Percentiles rank a stretch among this genome's conserved stretches.
These are phyloP conservation scores for Zygothrica quintamaculata DNA, from an alignment of 2,888 invertebrate genomes.

Conservation along the genomic window DNA sequence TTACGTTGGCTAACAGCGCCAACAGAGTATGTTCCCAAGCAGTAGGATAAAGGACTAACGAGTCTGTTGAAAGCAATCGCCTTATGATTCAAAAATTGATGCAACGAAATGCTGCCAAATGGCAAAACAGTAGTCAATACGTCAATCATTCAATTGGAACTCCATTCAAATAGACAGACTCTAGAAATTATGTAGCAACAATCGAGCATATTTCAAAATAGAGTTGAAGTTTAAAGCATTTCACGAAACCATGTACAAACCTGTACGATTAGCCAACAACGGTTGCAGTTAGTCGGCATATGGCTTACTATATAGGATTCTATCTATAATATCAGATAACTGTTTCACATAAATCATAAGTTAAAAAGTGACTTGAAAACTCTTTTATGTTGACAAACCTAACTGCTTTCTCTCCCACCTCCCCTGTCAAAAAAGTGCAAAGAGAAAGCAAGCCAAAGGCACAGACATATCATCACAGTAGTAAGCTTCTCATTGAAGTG, in stretches of 20 bases:
- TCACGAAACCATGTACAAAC: too few species aligned
- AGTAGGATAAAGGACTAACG: too few species aligned
- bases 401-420: too few species aligned
- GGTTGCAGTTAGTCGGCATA: too few species aligned
- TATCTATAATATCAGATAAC: neutral
- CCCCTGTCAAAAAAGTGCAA: too few species aligned
- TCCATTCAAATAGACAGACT: too few species aligned
- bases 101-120: neutral
- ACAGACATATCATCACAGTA: slow-evolving; percentile 48
- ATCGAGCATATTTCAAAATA: too few species aligned
- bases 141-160: slow-evolving; percentile 1
- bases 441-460: slow-evolving; percentile 43
- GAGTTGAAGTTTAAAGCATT: neutral
- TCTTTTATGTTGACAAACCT: too few species aligned
- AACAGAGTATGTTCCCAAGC: neutral
- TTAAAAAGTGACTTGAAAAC: too few species aligned
- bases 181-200: too few species aligned
- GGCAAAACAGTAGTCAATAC: neutral
- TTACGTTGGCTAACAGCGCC: neutral
- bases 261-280: too few species aligned
- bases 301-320: too few species aligned
- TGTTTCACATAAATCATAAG: neutral
- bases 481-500: slow-evolving; percentile 51
- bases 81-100: slow-evolving; percentile 1
- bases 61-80: slow-evolving; percentile 13